Base-by-base conservation (phyloP, 1,140 invertebrate species). In the Phenacoccus solenopsis region DNA sequence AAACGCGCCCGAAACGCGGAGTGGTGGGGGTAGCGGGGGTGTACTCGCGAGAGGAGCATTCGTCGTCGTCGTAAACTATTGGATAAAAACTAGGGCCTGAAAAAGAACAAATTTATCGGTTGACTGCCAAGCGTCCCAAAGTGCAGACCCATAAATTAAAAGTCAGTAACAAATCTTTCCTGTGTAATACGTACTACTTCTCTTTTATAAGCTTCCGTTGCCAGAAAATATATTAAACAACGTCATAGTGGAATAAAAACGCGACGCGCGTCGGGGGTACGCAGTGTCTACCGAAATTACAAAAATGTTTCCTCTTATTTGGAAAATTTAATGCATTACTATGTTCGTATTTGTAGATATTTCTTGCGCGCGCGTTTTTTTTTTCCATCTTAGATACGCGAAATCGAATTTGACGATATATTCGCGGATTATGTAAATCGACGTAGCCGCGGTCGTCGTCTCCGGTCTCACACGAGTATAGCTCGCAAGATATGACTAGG, bases 191-290 rank as follows among this genome's bases (percentile, higher is more conserved):
- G 59, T 64, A 64, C 59, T 64, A 64, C 59, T 64, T 64, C 59
- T 64, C 59, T 64, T 64, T 64, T 64, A 64, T 64, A 64, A 64
- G 59, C 59, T 64, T 64, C 59, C 59, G 59, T 64, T 64, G 59
- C 59, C 59, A 64, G 59, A 64, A 64, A 64, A 64, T 64, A 64
- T 64, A 64, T 64, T 64, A 64, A 64, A 64, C 59, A 64, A 64
- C 59, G 59, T 64, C 59, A 64, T 64, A 64, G n/a, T n/a, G 12
- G 59, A 64, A 64, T 64, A 64, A 64, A 64, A 64, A 64, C 59
- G 10, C 59, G 10, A 24, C 10, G 59, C 12, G 10, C 9, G 59
- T 7, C 25, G 22, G 59, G 59, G 59, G 5, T 10, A 27, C 16
- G 59, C 20, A 24, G 59, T 64, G 59, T 64, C 59, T 64, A 64